These are phyloP conservation scores for Stenopsyche tienmushanensis DNA, from an alignment of 1,140 invertebrate species.

Conservation along the genomic window DNA sequence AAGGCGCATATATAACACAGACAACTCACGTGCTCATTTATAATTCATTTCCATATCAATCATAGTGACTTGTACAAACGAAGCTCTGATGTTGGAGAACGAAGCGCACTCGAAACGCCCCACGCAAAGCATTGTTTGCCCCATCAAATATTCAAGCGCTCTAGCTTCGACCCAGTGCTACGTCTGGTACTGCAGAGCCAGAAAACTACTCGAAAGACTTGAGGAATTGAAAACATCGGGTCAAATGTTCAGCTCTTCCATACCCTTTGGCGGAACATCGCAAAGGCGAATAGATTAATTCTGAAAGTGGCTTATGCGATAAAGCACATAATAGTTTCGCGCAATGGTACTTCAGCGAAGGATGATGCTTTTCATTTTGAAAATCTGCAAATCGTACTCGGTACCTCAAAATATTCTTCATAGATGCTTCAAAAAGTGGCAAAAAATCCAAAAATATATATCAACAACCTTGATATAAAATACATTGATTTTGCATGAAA, in stretches of 20 bases:
- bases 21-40: slow-evolving; percentile 30
- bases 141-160: slow-evolving; percentile 38
- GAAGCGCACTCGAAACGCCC: slow-evolving; percentile 34
- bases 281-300: too few species aligned
- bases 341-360: too few species aligned
- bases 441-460: too few species aligned
- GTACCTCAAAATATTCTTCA: too few species aligned
- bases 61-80: slow-evolving; percentile 40
- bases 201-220: not conserved
- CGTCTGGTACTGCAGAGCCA: not conserved
- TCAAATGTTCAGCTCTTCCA: not conserved
- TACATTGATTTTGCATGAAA: too few species aligned
- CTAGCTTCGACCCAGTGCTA: not conserved
- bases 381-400: too few species aligned
- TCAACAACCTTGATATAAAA: too few species aligned
- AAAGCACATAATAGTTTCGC: too few species aligned
- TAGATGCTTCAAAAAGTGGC: too few species aligned
- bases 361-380: too few species aligned
- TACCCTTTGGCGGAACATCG: too few species aligned
- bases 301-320: too few species aligned
- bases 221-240: not conserved
- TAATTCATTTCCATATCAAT: slow-evolving; percentile 41
- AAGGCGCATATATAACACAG: slow-evolving; percentile 7
- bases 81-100: slow-evolving; percentile 11
- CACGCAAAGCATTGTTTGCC: slow-evolving; percentile 38